Conservation (phyloP, 2,888 invertebrate genomes). For the Mantis religiosa region DNA sequence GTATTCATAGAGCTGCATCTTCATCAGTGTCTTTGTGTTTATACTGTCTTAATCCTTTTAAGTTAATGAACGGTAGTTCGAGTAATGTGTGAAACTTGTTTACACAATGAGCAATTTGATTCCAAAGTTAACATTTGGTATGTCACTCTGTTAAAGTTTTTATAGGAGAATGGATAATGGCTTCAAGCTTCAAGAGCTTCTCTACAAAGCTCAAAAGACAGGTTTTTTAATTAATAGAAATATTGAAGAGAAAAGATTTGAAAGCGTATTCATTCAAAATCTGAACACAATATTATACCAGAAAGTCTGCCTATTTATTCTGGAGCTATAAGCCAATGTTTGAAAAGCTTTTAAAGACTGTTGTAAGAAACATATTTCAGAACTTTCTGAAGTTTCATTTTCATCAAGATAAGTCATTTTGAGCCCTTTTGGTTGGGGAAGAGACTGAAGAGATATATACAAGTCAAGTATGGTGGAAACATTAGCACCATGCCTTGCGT, state of each 20-base stretch:
- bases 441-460: neutral
- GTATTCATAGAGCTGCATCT: neutral
- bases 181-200: neutral
- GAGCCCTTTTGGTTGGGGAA: neutral
- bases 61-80: neutral
- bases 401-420: neutral
- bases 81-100: neutral
- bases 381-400: neutral
- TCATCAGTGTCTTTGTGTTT: neutral
- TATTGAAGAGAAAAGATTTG: neutral
- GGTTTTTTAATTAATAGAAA: neutral
- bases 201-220: neutral
- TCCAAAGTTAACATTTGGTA: neutral
- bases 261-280: neutral
- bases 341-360: neutral
- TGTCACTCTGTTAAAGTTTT: neutral
- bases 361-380: neutral
- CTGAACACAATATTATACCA: neutral
- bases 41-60: neutral
- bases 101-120: neutral
- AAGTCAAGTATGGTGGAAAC: neutral
- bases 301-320: neutral
- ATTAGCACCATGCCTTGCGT: neutral
- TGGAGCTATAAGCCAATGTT: neutral
- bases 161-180: neutral